Percentiles rank a stretch among this genome's conserved stretches.
Evolutionary conservation across 2,888 invertebrate species (phyloP).

Genomic region (Spodoptera picta): DNA sequence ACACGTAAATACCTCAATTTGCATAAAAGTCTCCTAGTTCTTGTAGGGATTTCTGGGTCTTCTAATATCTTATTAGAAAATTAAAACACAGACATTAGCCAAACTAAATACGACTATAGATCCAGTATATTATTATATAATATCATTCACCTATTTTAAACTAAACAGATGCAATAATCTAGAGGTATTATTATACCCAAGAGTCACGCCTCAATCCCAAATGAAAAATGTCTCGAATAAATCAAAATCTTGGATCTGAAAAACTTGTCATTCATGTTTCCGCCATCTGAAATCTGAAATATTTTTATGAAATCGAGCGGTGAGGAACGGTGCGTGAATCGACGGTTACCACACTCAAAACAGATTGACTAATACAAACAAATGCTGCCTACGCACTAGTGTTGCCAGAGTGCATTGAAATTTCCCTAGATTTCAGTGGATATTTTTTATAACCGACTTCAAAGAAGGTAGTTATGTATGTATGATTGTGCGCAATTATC

Average conservation of each 20-base stretch:
- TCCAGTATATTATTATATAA: no score
- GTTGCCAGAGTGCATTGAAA: conserved; percentile 23
- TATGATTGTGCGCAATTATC: no score
- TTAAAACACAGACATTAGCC: no score
- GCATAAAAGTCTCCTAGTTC: no score
- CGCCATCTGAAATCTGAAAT: conserved; percentile 24
- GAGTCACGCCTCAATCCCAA: conserved; percentile 10
- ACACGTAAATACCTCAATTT: no score
- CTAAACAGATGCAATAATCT: conserved; percentile 9
- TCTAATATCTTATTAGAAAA: no score
- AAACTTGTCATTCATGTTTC: conserved; percentile 37
- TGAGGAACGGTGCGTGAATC: conserved; percentile 42
- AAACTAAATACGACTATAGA: no score
- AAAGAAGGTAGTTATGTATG: no score
- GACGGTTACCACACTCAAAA: conserved; percentile 55
- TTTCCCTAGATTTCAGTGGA: neutral
- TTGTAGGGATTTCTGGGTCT: no score
- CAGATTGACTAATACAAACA: conserved; percentile 57
- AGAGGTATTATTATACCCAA: conserved; percentile 4
- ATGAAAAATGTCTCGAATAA: conserved; percentile 37
- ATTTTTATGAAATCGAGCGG: conserved; percentile 45
- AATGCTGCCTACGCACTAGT: conserved; percentile 51
- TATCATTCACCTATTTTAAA: no score
- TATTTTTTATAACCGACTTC: neutral
- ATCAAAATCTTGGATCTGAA: conserved; percentile 31